Conservation (phyloP, 2,888 invertebrate species). For the Chaitophorus viminalis region DNA sequence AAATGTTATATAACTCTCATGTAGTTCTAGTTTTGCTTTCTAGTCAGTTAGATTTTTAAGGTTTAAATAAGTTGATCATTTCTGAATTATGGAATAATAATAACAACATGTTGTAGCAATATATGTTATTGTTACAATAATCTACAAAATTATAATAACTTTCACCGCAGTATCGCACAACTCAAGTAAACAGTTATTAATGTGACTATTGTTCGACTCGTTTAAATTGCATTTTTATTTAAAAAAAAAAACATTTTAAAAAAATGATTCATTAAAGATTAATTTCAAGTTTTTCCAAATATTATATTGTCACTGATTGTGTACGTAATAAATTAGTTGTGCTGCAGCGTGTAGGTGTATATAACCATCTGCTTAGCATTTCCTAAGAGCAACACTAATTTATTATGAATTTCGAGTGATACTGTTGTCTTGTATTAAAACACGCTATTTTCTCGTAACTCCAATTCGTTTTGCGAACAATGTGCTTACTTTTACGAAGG, state of each 20-base stretch:
- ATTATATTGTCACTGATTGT: neutral
- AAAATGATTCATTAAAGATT: neutral
- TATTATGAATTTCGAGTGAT: neutral
- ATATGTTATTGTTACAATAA: neutral
- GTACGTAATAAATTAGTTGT: neutral
- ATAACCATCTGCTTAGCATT: neutral
- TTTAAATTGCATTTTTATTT: neutral
- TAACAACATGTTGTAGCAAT: too few relatives aligned
- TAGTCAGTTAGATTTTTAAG: too few relatives aligned
- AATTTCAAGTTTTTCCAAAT: neutral
- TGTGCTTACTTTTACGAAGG: neutral
- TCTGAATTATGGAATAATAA: too few relatives aligned
- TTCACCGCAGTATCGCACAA: too few relatives aligned
- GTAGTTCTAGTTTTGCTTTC: too few relatives aligned
- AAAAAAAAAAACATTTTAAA: too few relatives aligned
- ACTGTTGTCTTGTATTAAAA: neutral
- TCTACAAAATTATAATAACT: too few relatives aligned
- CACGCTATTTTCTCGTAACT: neutral
- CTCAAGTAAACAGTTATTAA: too few relatives aligned
- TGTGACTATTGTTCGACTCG: neutral
- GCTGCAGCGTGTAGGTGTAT: neutral
- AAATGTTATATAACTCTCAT: too few relatives aligned
- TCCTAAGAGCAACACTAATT: neutral
- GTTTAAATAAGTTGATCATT: too few relatives aligned
- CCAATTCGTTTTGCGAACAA: neutral